A percentile compares a stretch with the other conserved stretches of the same genome.
phyloP scores from a whole-genome alignment of 2,888 invertebrate species.

The Teinopalpus imperialis region DNA sequence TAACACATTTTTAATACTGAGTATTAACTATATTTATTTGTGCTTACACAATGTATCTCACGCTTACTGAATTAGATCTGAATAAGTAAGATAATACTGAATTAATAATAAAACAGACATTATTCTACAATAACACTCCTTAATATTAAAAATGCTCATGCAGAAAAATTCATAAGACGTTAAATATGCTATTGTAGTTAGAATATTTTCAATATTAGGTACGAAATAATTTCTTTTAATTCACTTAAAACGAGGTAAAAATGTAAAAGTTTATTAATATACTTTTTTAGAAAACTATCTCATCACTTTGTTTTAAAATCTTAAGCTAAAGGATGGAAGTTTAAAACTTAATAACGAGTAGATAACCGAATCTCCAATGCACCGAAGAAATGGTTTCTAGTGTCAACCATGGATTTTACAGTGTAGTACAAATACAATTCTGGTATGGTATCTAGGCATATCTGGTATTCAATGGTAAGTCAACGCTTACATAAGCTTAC shows the following conservation, averaged over 20 bases:
- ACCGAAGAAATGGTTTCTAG: no score
- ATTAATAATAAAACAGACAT: background rate
- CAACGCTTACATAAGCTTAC: no score
- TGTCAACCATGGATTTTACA: no score
- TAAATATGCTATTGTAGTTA: background rate
- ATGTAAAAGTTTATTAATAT: background rate
- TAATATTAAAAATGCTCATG: constrained; percentile 12
- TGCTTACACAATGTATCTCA: constrained; percentile 63
- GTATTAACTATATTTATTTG: no score
- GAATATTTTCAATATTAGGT: background rate
- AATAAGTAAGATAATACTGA: constrained; percentile 2
- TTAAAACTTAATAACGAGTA: no score
- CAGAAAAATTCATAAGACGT: constrained; percentile 25
- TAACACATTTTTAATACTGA: no score
- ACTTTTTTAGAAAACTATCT: background rate
- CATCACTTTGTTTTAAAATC: no score
- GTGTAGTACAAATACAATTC: no score
- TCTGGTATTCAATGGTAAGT: no score
- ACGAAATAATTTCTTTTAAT: constrained; percentile 12
- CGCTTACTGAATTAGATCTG: constrained; percentile 40
- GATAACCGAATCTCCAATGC: no score
- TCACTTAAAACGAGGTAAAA: constrained; percentile 5
- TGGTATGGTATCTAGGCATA: no score
- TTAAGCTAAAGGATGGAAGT: no score
- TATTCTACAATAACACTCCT: background rate